A percentile compares a stretch with the other conserved stretches of the same genome.
These are phyloP conservation scores for Stomatorhinus walkeri DNA, from an alignment of 2,797 vertebrate genomes.

Conservation along the genomic window DNA sequence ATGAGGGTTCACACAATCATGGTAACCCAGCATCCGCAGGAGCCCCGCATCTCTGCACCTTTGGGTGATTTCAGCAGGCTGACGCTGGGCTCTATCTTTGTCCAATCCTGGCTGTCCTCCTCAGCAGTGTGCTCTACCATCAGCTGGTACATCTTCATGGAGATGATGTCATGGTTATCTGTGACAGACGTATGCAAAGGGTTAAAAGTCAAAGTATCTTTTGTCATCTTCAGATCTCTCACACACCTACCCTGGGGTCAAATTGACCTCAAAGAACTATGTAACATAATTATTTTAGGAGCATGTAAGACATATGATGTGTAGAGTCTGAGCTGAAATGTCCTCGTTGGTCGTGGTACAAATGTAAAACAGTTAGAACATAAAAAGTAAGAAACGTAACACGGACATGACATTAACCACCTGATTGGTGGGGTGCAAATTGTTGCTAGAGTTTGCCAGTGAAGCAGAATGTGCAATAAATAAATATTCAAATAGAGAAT, in stretches of 20 bases:
- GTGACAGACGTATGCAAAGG: conserved; percentile 22
- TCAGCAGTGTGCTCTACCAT: conserved; percentile 90
- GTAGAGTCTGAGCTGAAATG: background rate
- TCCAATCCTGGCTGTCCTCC: conserved; percentile 90
- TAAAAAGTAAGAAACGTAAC: background rate
- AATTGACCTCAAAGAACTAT: background rate
- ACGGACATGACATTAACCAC: background rate
- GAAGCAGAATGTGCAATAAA: background rate
- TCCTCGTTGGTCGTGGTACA: background rate
- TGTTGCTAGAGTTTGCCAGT: background rate
- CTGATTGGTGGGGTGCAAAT: background rate
- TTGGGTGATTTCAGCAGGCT: conserved; percentile 90
- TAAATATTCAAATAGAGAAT: background rate
- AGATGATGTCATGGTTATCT: conserved; percentile 98
- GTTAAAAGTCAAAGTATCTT: background rate
- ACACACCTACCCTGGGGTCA: background rate
- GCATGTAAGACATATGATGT: background rate
- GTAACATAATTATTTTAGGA: background rate
- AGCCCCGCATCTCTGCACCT: conserved; percentile 55
- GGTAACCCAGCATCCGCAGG: background rate
- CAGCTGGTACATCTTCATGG: conserved; percentile 96
- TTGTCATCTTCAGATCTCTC: background rate
- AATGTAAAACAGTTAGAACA: background rate
- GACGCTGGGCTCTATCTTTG: conserved; percentile 92
- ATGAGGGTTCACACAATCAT: background rate